Evolutionary conservation across 2,888 invertebrate genomes (phyloP), one percentile per base, ranked within the genome.

Genomic region (Sphecodes monilicornis): DNA sequence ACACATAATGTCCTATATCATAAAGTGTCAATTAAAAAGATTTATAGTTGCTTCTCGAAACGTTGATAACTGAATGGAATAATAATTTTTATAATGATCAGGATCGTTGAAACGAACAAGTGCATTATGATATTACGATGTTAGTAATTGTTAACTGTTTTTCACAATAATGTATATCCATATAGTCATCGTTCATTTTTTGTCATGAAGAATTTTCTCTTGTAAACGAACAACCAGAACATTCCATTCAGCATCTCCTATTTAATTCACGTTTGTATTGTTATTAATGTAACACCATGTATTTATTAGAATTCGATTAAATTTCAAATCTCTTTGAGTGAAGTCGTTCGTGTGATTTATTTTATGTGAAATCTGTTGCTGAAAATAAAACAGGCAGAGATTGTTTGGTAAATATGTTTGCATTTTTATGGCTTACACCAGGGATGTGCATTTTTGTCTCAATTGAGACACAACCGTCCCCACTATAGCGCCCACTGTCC

Each of bases 21-120:
- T 68, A 68, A 39, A 39, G n/a, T 68, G 32, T 68, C 22, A 39
- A 68, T 68, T n/a, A 22, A 39, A n/a, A 68, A 39, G n/a, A 11
- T n/a, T 66, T 66, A 11, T 39, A 39, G 22, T 68, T 68, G 39
- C 22, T 68, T 68, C 22, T n/a, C 22, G 68, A 68, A 68, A 39
- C 22, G n/a, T 68, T 39, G 36, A 68, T 68, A n/a, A 39, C n/a
- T 36, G n/a, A 68, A 68, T 68, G 68, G 68, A 68, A 68, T 39
- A 39, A 3, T 68, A 68, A 68, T 13, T 39, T n/a, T n/a, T 54
- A 54, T n/a, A 54, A 54, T n/a, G 54, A 68, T 13, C 39, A 39
- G 68, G 39, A 11, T 68, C 39, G 39, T 68, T 68, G n/a, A 22
- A 68, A 22, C 22, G 66, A 66, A 66, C 10, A 22, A 68, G 18